Conservation (phyloP, 2,888 invertebrate species). For the Drosophila gaucha region DNA sequence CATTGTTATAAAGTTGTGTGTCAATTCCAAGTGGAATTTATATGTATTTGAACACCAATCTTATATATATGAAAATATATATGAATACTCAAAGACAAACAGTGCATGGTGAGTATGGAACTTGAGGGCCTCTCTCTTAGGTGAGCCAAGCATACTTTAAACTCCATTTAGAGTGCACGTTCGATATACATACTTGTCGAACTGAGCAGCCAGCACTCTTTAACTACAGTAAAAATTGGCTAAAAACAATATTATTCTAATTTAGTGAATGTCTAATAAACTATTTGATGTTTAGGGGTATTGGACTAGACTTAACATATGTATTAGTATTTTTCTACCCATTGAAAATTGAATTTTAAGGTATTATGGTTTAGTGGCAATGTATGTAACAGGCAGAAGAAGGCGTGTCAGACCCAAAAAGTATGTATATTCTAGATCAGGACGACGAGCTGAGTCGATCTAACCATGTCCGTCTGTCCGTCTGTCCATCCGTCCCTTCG, state of each 20-base stretch:
- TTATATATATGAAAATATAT: background rate
- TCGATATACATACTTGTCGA: conserved; percentile 9
- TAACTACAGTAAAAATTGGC: background rate
- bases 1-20: conserved; percentile 15
- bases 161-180: conserved; percentile 26
- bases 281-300: background rate
- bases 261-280: background rate
- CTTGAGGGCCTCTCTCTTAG: conserved; percentile 5
- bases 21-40: conserved; percentile 11
- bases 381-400: too few species aligned
- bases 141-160: conserved; percentile 19
- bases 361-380: too few species aligned
- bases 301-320: too few species aligned
- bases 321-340: too few species aligned
- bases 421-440: too few species aligned
- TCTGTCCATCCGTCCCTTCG: too few species aligned
- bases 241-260: background rate
- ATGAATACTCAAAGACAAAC: conserved; percentile 3
- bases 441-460: too few species aligned
- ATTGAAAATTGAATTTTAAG: too few species aligned
- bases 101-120: conserved; percentile 38
- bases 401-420: too few species aligned
- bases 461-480: too few species aligned
- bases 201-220: conserved; percentile 6
- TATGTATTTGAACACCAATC: background rate